Conservation (phyloP, 1,140 invertebrate species). For the Steinernema feltiae region DNA sequence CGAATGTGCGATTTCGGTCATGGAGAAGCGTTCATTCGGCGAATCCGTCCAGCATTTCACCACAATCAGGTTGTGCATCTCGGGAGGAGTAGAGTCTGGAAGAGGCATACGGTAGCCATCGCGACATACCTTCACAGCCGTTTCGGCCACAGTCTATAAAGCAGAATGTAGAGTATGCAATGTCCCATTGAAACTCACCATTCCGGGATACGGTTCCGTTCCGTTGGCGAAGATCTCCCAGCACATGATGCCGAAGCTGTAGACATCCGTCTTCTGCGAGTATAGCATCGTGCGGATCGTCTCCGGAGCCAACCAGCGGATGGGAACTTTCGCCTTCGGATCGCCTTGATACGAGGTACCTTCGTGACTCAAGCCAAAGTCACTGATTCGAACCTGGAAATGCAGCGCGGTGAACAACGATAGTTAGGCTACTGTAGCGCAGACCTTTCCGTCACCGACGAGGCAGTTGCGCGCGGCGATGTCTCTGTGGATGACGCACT, state of each 20-base stretch:
- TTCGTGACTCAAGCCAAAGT: constrained; percentile 87
- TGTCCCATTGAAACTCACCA: background rate
- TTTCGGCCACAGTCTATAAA: no score
- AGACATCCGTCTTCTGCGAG: constrained; percentile 20
- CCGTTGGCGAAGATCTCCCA: constrained; percentile 18
- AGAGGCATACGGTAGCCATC: background rate
- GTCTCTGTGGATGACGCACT: constrained; percentile 93
- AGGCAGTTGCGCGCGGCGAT: constrained; percentile 89
- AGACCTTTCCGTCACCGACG: constrained; percentile 69
- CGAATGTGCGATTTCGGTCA: background rate
- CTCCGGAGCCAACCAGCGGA: background rate
- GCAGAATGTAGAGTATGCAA: no score
- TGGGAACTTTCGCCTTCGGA: background rate
- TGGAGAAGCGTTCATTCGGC: background rate
- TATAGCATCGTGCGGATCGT: background rate
- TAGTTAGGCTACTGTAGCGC: no score
- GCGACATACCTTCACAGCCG: background rate
- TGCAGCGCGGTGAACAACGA: no score
- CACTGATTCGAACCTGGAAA: constrained; percentile 66
- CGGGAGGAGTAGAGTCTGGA: background rate
- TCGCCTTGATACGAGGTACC: constrained; percentile 69
- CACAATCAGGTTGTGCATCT: background rate
- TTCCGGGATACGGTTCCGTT: background rate
- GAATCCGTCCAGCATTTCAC: background rate
- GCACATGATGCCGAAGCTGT: constrained; percentile 16